Evolutionary conservation across 2,113 vertebrate species (phyloP).

Genomic region (Monopterus albus): DNA sequence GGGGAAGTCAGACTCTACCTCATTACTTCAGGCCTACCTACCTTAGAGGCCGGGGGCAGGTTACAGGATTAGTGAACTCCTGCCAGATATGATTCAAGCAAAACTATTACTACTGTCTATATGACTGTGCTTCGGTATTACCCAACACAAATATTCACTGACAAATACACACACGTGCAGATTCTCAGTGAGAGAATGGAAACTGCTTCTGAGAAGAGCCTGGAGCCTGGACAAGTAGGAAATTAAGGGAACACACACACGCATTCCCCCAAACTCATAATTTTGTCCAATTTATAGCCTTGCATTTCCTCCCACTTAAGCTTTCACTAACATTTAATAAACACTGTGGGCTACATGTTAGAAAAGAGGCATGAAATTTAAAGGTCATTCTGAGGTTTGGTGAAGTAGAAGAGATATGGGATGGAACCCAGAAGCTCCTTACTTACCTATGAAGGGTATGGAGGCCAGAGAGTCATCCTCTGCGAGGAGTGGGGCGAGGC

Average conservation of each 20-base stretch:
- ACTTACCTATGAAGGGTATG: slow-evolving; percentile 97
- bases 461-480: slow-evolving; percentile 94
- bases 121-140: slow-evolving; percentile 34
- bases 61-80: slow-evolving; percentile 22
- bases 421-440: not conserved
- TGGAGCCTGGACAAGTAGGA: slow-evolving; percentile 44
- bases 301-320: slow-evolving; percentile 31
- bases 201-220: slow-evolving; percentile 33
- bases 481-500: slow-evolving; percentile 83
- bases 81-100: slow-evolving; percentile 48
- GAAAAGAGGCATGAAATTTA: not conserved
- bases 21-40: slow-evolving; percentile 35
- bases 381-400: slow-evolving; percentile 25
- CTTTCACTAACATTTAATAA: slow-evolving; percentile 35
- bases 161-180: slow-evolving; percentile 23
- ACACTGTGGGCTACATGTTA: not conserved
- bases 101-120: slow-evolving; percentile 34
- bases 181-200: slow-evolving; percentile 31
- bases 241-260: slow-evolving; percentile 52
- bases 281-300: slow-evolving; percentile 43
- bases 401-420: not conserved
- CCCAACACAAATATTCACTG: slow-evolving; percentile 45
- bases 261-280: slow-evolving; percentile 23
- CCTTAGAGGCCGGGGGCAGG: not conserved
- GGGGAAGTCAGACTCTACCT: slow-evolving; percentile 20